Evolutionary conservation across 2,888 invertebrate genomes (phyloP).

Genomic region (Hyposoter dolosus): DNA sequence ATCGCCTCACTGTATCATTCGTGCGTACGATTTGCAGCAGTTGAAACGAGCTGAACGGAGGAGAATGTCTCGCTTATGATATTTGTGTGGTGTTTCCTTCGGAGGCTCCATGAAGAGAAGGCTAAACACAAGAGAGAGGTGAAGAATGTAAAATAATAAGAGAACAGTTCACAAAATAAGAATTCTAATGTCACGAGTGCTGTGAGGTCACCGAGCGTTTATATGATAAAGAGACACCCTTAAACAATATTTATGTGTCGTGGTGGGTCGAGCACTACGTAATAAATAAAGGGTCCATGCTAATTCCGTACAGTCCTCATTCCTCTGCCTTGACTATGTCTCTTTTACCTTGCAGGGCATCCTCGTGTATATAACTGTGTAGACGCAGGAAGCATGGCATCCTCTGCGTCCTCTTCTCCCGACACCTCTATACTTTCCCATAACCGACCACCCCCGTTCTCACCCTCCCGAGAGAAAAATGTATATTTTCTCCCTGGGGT

Average conservation of each 20-base stretch:
- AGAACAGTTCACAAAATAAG: constrained; percentile 58
- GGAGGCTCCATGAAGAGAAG: not conserved
- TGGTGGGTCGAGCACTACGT: constrained; percentile 70
- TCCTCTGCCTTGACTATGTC: constrained; percentile 44
- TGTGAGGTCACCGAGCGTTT: constrained; percentile 76
- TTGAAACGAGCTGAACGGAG: not conserved
- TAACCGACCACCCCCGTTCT: constrained; percentile 59
- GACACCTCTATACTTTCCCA: constrained; percentile 51
- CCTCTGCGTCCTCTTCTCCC: constrained; percentile 25
- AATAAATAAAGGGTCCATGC: constrained; percentile 79
- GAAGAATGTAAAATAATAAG: constrained; percentile 20
- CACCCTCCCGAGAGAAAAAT: constrained; percentile 57
- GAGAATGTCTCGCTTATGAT: constrained; percentile 25
- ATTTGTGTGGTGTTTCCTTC: constrained; percentile 60
- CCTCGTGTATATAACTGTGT: constrained; percentile 37
- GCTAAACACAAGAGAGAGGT: constrained; percentile 67
- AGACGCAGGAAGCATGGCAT: constrained; percentile 59
- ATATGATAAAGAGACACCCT: constrained; percentile 80
- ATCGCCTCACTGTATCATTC: not conserved
- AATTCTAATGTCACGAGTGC: constrained; percentile 77
- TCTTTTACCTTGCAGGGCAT: constrained; percentile 57
- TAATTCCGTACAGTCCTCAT: constrained; percentile 70
- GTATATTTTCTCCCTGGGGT: constrained; percentile 62
- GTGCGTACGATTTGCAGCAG: not conserved
- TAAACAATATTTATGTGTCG: constrained; percentile 81